Conservation (phyloP, 1,140 invertebrate species). For the Tetramorium alpestre region DNA sequence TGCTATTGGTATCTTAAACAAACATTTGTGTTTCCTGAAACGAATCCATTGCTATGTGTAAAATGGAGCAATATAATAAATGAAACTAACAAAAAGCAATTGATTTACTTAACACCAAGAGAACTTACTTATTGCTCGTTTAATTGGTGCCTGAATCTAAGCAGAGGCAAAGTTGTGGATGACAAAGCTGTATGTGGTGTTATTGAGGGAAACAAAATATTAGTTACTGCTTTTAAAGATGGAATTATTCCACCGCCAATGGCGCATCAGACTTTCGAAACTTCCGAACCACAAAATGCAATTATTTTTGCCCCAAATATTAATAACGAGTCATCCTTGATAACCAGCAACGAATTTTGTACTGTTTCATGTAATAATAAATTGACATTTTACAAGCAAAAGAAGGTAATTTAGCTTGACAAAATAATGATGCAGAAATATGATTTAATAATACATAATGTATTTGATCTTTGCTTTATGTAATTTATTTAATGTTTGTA, state of each 20-base stretch:
- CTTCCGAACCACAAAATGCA: conserved; percentile 87
- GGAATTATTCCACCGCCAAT: conserved; percentile 94
- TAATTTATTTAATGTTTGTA: conserved; percentile 66
- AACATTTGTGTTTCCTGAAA: conserved; percentile 86
- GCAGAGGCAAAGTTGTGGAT: conserved; percentile 82
- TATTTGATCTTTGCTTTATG: neutral
- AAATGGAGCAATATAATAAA: conserved; percentile 85
- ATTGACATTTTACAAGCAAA: conserved; percentile 69
- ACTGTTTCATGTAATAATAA: conserved; percentile 74
- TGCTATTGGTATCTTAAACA: conserved; percentile 97
- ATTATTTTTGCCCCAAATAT: conserved; percentile 87
- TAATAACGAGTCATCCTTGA: conserved; percentile 64
- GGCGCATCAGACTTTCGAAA: conserved; percentile 88
- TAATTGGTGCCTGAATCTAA: conserved; percentile 87
- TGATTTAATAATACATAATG: neutral
- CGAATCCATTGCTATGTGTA: conserved; percentile 85
- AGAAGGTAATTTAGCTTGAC: conserved; percentile 68
- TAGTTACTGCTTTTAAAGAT: conserved; percentile 91
- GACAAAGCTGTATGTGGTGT: conserved; percentile 90
- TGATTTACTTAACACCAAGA: conserved; percentile 82
- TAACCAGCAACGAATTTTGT: conserved; percentile 83
- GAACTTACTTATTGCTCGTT: conserved; percentile 88
- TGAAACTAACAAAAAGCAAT: conserved; percentile 71
- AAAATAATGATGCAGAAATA: conserved; percentile 42
- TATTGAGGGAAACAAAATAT: conserved; percentile 91